Evolutionary conservation across 2,888 invertebrate genomes (phyloP).

Genomic region (Chloromyia formosa): DNA sequence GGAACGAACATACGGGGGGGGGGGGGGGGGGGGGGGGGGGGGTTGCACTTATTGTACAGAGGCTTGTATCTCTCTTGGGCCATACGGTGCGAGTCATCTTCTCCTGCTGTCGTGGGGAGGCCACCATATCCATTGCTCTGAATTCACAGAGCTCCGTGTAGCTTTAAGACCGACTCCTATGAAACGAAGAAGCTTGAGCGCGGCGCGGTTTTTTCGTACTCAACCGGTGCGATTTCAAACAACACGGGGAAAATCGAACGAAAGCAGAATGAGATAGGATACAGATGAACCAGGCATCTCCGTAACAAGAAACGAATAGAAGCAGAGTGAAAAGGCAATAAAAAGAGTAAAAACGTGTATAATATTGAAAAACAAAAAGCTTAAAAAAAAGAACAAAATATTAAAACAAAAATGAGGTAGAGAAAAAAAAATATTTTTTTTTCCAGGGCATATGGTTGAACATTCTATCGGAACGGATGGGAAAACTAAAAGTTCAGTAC

Average conservation of each 20-base stretch:
- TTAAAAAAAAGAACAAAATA: slow-evolving; percentile 17
- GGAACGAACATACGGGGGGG: neutral
- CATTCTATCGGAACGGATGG: slow-evolving; percentile 12
- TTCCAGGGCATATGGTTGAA: slow-evolving; percentile 26
- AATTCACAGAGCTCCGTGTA: too few species aligned
- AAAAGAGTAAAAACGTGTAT: neutral
- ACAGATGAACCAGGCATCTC: too few species aligned
- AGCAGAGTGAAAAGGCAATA: neutral
- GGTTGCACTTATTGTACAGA: too few species aligned
- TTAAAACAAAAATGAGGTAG: slow-evolving; percentile 29
- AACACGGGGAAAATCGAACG: too few species aligned
- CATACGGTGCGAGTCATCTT: too few species aligned
- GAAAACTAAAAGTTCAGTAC: slow-evolving; percentile 32
- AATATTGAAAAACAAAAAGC: neutral
- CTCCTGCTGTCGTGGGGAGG: too few species aligned
- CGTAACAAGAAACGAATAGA: too few species aligned
- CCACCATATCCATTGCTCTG: too few species aligned
- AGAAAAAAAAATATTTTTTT: slow-evolving; percentile 38
- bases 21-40: neutral
- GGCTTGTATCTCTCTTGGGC: too few species aligned
- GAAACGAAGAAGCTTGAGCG: slow-evolving; percentile 7
- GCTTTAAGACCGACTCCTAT: neutral
- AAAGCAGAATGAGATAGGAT: too few species aligned
- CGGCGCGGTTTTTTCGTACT: too few species aligned
- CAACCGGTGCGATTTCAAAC: too few species aligned